Conservation (phyloP, 2,888 invertebrate genomes). For the Eremobia ochroleuca region DNA sequence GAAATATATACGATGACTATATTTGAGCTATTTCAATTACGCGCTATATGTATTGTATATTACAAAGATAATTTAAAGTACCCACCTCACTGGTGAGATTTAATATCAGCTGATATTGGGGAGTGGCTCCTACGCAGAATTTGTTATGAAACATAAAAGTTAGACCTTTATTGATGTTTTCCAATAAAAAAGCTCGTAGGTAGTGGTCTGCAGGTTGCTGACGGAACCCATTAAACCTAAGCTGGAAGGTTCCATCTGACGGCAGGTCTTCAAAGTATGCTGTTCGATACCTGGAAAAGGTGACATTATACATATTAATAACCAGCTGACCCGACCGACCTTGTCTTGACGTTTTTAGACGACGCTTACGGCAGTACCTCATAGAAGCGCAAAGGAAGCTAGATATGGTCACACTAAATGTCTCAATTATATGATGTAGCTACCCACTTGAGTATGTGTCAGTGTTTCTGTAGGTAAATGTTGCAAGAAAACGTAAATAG, state of each 20-base stretch:
- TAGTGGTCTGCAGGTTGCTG: constrained; percentile 97
- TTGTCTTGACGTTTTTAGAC: no score
- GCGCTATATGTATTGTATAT: neutral
- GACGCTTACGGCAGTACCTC: no score
- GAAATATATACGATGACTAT: neutral
- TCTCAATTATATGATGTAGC: no score
- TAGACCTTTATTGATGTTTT: constrained; percentile 81
- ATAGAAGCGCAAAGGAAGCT: no score
- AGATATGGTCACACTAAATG: no score
- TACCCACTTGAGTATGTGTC: no score
- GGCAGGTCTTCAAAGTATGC: constrained; percentile 97
- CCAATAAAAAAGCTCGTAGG: constrained; percentile 95
- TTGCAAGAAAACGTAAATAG: no score
- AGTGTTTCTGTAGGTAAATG: no score
- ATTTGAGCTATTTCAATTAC: neutral
- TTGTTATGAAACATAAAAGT: constrained; percentile 8
- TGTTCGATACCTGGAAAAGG: constrained; percentile 90
- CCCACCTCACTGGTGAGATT: constrained; percentile 93
- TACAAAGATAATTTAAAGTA: constrained; percentile 70
- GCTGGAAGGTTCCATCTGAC: constrained; percentile 96
- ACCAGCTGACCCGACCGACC: no score
- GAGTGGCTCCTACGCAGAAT: constrained; percentile 91
- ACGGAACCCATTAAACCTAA: constrained; percentile 96
- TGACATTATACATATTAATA: no score
- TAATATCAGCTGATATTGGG: constrained; percentile 44